phyloP scores from a whole-genome alignment of 2,113 vertebrate species.

The Haliaeetus leucogaster region DNA sequence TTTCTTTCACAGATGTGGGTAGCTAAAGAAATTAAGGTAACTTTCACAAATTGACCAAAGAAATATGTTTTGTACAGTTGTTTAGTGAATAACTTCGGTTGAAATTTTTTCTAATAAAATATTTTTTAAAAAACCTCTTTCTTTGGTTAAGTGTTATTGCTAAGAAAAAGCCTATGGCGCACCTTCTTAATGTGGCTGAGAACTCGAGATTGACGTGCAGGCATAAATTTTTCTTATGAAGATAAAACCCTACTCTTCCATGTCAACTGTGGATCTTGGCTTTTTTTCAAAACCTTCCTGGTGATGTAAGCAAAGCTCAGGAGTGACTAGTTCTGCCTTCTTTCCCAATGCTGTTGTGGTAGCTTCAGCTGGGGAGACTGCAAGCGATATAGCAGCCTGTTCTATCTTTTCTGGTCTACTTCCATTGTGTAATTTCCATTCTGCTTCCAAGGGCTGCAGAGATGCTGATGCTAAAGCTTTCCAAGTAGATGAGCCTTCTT shows the following conservation, averaged over 20 bases:
- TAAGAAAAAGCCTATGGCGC: background rate
- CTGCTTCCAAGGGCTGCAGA: background rate
- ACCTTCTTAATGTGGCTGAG: background rate
- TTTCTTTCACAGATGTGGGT: background rate
- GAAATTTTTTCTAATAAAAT: constrained; percentile 27
- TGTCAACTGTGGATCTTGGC: background rate
- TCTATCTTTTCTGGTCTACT: background rate
- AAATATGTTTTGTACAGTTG: background rate
- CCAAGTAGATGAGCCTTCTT: background rate
- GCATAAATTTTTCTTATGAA: background rate
- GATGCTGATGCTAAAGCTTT: background rate
- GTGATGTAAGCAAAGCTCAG: background rate
- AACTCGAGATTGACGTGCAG: background rate
- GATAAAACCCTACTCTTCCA: background rate
- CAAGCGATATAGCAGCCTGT: background rate
- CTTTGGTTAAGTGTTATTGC: background rate
- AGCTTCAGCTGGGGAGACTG: background rate
- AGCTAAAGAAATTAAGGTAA: background rate
- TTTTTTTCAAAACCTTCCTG: background rate
- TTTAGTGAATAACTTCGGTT: background rate
- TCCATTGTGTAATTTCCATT: accelerated
- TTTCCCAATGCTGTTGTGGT: background rate
- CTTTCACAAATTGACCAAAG: background rate
- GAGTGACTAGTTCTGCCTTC: background rate
- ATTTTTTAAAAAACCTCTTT: background rate